phyloP scores from a whole-genome alignment of 2,888 invertebrate species.

The Nemotelus nigrinus region DNA sequence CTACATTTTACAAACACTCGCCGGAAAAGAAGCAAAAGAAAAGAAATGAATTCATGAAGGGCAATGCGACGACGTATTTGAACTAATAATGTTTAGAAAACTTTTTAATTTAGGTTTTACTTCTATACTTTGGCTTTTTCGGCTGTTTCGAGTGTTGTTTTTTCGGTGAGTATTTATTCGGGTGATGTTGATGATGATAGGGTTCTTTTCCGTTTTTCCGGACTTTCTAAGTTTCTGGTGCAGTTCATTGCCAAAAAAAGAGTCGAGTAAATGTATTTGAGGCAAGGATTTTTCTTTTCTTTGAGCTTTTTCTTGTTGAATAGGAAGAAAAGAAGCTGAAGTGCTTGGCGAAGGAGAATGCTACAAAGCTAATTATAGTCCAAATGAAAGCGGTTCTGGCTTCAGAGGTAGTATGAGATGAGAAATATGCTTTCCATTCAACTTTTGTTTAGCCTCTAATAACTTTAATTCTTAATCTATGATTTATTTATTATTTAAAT shows the following conservation, averaged over 20 bases:
- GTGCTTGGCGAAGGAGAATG: slow-evolving; percentile 4
- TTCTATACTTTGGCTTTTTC: slow-evolving; percentile 37
- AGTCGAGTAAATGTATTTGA: not conserved
- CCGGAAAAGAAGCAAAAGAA: not conserved
- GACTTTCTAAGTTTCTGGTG: not conserved
- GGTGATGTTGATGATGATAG: slow-evolving; percentile 33
- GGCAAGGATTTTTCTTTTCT: slow-evolving; percentile 23
- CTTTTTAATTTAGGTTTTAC: slow-evolving; percentile 46
- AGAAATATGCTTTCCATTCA: too few relatives aligned
- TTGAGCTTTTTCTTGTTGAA: slow-evolving; percentile 22
- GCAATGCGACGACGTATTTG: slow-evolving; percentile 24
- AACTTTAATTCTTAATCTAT: too few relatives aligned
- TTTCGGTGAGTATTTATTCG: slow-evolving; percentile 9
- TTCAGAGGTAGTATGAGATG: too few relatives aligned
- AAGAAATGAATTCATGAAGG: slow-evolving; percentile 2
- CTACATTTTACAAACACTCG: not conserved
- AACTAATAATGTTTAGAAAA: slow-evolving; percentile 45
- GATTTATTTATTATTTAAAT: too few relatives aligned
- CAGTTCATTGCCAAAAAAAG: not conserved
- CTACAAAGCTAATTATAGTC: not conserved
- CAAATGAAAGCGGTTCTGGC: too few relatives aligned
- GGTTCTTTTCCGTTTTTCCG: not conserved
- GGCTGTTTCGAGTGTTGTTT: slow-evolving; percentile 24
- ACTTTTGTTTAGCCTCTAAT: too few relatives aligned
- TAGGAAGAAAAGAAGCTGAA: slow-evolving; percentile 26